phyloP scores from a whole-genome alignment of 2,888 invertebrate genomes.

The Cephalotes varians region DNA sequence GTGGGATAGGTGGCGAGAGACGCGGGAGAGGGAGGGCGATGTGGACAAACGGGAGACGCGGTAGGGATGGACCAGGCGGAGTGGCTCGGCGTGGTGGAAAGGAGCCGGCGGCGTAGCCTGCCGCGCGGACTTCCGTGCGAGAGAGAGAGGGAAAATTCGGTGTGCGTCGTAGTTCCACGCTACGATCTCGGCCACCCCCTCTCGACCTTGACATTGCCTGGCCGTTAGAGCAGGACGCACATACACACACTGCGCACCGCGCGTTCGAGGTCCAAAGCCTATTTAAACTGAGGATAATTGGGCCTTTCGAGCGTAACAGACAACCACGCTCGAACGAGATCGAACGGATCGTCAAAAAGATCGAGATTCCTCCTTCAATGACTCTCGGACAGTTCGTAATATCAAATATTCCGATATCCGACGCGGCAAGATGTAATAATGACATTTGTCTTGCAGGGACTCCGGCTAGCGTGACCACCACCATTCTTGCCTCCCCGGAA shows the following conservation, averaged over 20 bases:
- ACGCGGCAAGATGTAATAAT: neutral
- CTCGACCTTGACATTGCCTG: conserved; percentile 79
- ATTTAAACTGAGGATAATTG: conserved; percentile 37
- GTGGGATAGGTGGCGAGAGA: neutral
- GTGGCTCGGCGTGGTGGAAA: conserved; percentile 12
- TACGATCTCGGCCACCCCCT: conserved; percentile 63
- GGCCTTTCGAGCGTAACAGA: conserved; percentile 21
- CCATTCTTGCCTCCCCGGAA: neutral
- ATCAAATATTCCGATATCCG: neutral
- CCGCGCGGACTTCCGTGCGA: conserved; percentile 39
- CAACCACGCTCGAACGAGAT: conserved; percentile 1
- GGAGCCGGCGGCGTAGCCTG: conserved; percentile 45
- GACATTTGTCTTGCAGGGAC: neutral
- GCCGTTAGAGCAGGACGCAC: conserved; percentile 52
- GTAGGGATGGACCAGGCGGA: conserved; percentile 39
- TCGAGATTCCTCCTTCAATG: neutral
- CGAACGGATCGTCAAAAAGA: neutral
- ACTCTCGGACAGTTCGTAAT: neutral
- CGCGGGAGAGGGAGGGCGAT: conserved; percentile 4
- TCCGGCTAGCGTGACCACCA: neutral
- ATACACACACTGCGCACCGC: neutral
- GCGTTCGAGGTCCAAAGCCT: neutral
- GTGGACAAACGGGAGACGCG: conserved; percentile 18
- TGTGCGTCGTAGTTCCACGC: conserved; percentile 60
- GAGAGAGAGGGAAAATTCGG: conserved; percentile 53